These are phyloP conservation scores for Danio albolineatus DNA, from an alignment of 2,797 vertebrate genomes.

Conservation along the genomic window DNA sequence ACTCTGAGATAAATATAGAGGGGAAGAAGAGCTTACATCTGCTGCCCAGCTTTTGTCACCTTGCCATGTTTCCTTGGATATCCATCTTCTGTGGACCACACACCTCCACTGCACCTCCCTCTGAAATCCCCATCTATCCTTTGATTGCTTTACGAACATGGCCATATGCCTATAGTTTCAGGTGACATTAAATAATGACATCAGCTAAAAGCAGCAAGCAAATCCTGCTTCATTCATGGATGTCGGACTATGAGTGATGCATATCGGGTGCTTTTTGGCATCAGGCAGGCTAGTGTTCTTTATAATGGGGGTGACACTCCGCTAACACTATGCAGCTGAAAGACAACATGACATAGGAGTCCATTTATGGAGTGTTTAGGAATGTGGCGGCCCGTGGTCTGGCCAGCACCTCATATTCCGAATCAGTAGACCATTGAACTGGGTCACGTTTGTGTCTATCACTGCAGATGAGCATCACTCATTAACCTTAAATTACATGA, in stretches of 20 bases:
- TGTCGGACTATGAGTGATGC: slow-evolving; percentile 34
- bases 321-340: slow-evolving; percentile 79
- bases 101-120: slow-evolving; percentile 21
- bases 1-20: slow-evolving; percentile 57
- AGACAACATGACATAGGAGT: slow-evolving; percentile 77
- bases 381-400: slow-evolving; percentile 70
- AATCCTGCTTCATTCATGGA: slow-evolving; percentile 27
- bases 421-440: slow-evolving; percentile 49
- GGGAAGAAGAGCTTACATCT: slow-evolving; percentile 54
- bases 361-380: slow-evolving; percentile 75
- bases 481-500: slow-evolving; percentile 56
- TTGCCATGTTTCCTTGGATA: slow-evolving; percentile 36
- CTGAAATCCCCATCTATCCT: slow-evolving; percentile 39
- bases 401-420: slow-evolving; percentile 56
- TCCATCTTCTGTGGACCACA: slow-evolving; percentile 42
- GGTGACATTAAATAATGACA: slow-evolving; percentile 39
- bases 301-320: slow-evolving; percentile 71
- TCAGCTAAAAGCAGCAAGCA: slow-evolving; percentile 31
- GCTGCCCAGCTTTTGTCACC: slow-evolving; percentile 64
- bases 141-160: slow-evolving; percentile 25
- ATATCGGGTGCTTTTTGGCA: slow-evolving; percentile 56
- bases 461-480: slow-evolving; percentile 48
- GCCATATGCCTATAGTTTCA: slow-evolving; percentile 8
- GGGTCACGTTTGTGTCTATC: slow-evolving; percentile 52
- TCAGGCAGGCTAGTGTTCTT: slow-evolving; percentile 73